Conservation (phyloP, 2,888 invertebrate genomes). For the Gortyna flavago region DNA sequence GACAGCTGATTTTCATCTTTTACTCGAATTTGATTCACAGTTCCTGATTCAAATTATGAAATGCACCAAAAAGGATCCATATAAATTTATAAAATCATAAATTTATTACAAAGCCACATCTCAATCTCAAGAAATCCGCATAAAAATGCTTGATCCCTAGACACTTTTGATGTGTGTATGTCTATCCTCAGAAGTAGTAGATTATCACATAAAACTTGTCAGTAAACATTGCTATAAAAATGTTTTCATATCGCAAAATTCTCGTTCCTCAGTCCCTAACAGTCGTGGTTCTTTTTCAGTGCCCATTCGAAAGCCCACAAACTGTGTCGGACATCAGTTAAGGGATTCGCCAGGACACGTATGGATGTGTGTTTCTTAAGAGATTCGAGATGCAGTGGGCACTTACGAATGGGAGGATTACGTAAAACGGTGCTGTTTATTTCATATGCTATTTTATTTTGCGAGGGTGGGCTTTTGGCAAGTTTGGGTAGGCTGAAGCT, state of each 20-base stretch:
- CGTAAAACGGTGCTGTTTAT: conserved; percentile 58
- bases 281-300: conserved; percentile 52
- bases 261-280: conserved; percentile 35
- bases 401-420: conserved; percentile 70
- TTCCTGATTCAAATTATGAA: too few species aligned
- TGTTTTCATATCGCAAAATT: conserved; percentile 31
- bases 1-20: too few species aligned
- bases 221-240: conserved; percentile 13
- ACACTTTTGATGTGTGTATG: too few species aligned
- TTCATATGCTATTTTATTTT: conserved; percentile 56
- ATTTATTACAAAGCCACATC: too few species aligned
- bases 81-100: too few species aligned
- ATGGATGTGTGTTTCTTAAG: conserved; percentile 68
- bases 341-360: conserved; percentile 67
- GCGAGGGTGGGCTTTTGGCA: conserved; percentile 14
- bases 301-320: conserved; percentile 62
- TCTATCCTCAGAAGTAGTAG: background rate
- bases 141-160: too few species aligned
- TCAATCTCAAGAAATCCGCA: too few species aligned
- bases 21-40: too few species aligned
- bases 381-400: conserved; percentile 65
- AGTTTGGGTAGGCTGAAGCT: background rate
- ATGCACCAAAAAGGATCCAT: too few species aligned
- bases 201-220: too few species aligned
- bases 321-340: conserved; percentile 68